phyloP scores from a whole-genome alignment of 2,888 invertebrate species.

The Nebria salina region DNA sequence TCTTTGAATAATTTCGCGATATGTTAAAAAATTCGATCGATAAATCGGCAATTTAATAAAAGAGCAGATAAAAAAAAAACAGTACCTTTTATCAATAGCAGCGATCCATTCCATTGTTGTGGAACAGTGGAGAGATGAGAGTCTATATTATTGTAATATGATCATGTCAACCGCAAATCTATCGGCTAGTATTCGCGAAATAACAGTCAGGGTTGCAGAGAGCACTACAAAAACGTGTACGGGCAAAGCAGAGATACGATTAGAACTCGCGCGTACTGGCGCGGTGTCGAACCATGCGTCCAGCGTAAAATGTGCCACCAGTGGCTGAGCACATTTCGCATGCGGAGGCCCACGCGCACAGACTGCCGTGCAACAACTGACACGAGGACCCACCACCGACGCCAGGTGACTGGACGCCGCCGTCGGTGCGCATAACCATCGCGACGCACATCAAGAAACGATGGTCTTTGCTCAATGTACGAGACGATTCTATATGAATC shows the following conservation, averaged over 20 bases:
- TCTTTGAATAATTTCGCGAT: too few species aligned
- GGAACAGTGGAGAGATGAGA: neutral
- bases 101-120: slow-evolving; percentile 69
- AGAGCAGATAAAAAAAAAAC: slow-evolving; percentile 35
- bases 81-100: slow-evolving; percentile 67
- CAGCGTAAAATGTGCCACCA: neutral
- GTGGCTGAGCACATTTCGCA: slow-evolving; percentile 5
- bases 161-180: slow-evolving; percentile 22
- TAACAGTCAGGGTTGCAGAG: slow-evolving; percentile 2
- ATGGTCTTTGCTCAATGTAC: neutral
- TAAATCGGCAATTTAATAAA: too few species aligned
- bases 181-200: neutral
- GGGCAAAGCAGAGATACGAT: neutral
- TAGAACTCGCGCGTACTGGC: slow-evolving; percentile 7
- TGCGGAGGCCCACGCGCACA: slow-evolving; percentile 14
- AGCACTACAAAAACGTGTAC: neutral
- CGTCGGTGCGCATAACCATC: slow-evolving; percentile 14
- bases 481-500: neutral
- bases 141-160: slow-evolving; percentile 14
- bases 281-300: neutral
- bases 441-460: slow-evolving; percentile 31
- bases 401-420: neutral
- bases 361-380: slow-evolving; percentile 38
- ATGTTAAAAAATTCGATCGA: too few species aligned
- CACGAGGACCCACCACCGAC: slow-evolving; percentile 12